phyloP scores from a whole-genome alignment of 2,113 vertebrate species.

The Smithornis capensis region DNA sequence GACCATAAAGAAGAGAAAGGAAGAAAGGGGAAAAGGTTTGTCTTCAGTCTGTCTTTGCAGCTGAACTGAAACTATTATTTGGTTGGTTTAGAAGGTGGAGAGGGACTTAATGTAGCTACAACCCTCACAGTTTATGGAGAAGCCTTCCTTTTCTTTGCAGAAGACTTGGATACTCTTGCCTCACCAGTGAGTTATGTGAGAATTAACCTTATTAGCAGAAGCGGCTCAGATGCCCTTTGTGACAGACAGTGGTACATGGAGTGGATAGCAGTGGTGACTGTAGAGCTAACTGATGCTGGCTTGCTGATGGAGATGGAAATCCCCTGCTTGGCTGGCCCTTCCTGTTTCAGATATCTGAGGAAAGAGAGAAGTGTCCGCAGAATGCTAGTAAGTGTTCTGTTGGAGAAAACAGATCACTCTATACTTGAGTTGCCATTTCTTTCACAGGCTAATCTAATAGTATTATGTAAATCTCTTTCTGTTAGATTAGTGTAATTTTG shows the following conservation, averaged over 20 bases:
- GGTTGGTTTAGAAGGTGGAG: neutral
- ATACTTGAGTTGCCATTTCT: neutral
- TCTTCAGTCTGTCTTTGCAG: neutral
- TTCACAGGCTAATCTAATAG: neutral
- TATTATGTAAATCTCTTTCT: neutral
- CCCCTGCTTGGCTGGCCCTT: neutral
- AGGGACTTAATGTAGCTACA: neutral
- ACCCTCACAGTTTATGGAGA: neutral
- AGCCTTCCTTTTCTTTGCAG: neutral
- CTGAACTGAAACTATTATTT: neutral
- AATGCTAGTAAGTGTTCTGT: neutral
- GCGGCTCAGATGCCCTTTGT: neutral
- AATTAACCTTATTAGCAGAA: neutral
- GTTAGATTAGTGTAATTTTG: neutral
- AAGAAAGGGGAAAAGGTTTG: neutral
- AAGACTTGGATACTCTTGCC: neutral
- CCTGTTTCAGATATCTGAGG: neutral
- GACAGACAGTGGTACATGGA: fast-evolving
- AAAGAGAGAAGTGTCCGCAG: neutral
- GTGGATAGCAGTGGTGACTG: neutral
- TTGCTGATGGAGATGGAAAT: neutral
- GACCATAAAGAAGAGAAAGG: neutral
- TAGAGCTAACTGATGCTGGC: neutral
- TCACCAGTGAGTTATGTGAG: neutral
- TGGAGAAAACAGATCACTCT: neutral